Conservation (phyloP, 1,140 invertebrate genomes). For the Probaryconus sp. region DNA sequence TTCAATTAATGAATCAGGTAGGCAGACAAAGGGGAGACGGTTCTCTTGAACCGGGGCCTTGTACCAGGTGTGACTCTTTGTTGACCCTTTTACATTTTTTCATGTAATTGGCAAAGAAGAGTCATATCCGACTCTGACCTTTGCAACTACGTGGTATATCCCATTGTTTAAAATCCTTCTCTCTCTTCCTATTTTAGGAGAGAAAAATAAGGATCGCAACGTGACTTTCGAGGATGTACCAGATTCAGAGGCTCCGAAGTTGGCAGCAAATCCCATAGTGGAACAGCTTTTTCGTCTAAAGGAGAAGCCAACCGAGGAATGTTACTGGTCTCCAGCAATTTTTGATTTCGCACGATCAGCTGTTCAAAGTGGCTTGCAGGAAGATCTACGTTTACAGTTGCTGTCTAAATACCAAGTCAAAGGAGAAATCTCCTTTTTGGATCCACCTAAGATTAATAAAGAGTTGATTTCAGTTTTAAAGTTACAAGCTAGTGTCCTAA, state of each 20-base stretch:
- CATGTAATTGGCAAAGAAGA: slow-evolving; percentile 6
- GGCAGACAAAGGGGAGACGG: slow-evolving; percentile 18
- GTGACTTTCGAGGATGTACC: no score
- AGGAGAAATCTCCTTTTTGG: neutral
- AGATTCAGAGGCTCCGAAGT: no score
- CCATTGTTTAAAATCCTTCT: no score
- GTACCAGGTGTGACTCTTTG: slow-evolving; percentile 22
- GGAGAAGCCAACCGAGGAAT: slow-evolving; percentile 3
- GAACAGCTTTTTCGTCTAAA: slow-evolving; percentile 6
- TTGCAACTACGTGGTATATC: neutral
- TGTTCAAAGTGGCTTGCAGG: slow-evolving; percentile 3
- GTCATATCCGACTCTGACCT: slow-evolving; percentile 14
- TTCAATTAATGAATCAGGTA: slow-evolving; percentile 3
- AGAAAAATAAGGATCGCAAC: neutral
- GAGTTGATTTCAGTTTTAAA: neutral
- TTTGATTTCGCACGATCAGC: slow-evolving; percentile 7
- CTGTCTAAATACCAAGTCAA: slow-evolving; percentile 4
- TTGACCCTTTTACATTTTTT: slow-evolving; percentile 6
- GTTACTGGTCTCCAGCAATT: slow-evolving; percentile 14
- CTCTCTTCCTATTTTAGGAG: slow-evolving; percentile 2
- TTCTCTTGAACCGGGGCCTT: slow-evolving; percentile 20
- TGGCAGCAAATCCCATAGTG: neutral
- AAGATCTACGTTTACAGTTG: neutral
- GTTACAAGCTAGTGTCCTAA: neutral
- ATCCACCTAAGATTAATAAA: slow-evolving; percentile 13